These are phyloP conservation scores for Cephalopachus bancanus DNA, from an alignment of 2,797 vertebrate species.

Conservation along the genomic window DNA sequence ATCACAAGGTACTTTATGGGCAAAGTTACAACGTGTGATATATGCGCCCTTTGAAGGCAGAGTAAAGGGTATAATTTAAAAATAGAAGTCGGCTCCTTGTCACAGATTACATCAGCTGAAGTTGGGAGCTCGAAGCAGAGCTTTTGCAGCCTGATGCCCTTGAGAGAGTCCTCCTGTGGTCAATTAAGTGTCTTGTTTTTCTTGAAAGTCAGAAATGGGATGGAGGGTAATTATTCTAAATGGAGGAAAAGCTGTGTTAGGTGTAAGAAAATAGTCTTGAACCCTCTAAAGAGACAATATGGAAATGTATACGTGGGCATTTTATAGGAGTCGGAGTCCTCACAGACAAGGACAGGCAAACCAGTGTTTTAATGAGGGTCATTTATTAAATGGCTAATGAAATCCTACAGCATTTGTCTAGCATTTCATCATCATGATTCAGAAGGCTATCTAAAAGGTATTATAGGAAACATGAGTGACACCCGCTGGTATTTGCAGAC, in stretches of 20 bases:
- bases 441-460: background rate
- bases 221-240: slow-evolving; percentile 78
- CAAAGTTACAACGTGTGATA: slow-evolving; percentile 79
- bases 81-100: slow-evolving; percentile 88
- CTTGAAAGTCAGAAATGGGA: slow-evolving; percentile 84
- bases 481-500: background rate
- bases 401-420: slow-evolving; percentile 52
- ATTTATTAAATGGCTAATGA: slow-evolving; percentile 66
- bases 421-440: slow-evolving; percentile 36
- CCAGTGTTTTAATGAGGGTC: slow-evolving; percentile 49
- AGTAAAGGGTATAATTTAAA: slow-evolving; percentile 84
- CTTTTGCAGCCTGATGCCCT: slow-evolving; percentile 81
- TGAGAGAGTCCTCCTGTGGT: slow-evolving; percentile 85
- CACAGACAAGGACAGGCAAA: slow-evolving; percentile 50
- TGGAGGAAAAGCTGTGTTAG: slow-evolving; percentile 74
- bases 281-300: slow-evolving; percentile 55
- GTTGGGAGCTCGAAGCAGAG: slow-evolving; percentile 77
- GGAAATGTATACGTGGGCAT: slow-evolving; percentile 60
- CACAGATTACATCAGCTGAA: slow-evolving; percentile 88
- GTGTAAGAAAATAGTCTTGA: slow-evolving; percentile 73
- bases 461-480: slow-evolving; percentile 10
- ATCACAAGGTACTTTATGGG: slow-evolving; percentile 80
- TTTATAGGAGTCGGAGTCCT: slow-evolving; percentile 41
- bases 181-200: slow-evolving; percentile 86
- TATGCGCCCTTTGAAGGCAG: slow-evolving; percentile 86